These are phyloP conservation scores for Matsumyia berberina DNA, from an alignment of 2,888 invertebrate species.

Conservation along the genomic window DNA sequence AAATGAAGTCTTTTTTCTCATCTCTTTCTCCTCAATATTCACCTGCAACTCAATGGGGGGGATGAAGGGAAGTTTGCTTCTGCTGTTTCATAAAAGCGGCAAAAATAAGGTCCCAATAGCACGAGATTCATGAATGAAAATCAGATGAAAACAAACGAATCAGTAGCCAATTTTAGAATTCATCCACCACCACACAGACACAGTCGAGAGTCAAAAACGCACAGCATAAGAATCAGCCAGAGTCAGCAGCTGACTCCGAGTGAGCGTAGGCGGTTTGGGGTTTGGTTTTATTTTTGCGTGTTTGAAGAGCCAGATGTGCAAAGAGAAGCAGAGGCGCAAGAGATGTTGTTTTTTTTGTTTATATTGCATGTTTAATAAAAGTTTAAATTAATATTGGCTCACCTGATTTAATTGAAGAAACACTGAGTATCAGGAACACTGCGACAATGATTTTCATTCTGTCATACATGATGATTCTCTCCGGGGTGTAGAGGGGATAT, in stretches of 20 bases:
- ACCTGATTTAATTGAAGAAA: conserved; percentile 66
- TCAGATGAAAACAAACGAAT: conserved; percentile 55
- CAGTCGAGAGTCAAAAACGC: not conserved
- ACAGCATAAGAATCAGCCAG: conserved; percentile 4
- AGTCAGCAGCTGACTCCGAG: conserved; percentile 28
- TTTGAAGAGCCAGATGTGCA: not conserved
- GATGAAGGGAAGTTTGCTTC: no score
- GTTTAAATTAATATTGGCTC: not conserved
- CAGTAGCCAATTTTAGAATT: conserved; percentile 69
- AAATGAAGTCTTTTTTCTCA: not conserved
- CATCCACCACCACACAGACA: not conserved
- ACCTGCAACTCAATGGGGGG: conserved; percentile 24
- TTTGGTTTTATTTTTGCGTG: not conserved
- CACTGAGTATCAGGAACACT: conserved; percentile 42
- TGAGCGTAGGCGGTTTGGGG: conserved; percentile 25
- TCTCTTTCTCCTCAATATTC: conserved; percentile 27
- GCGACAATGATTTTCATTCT: conserved; percentile 41
- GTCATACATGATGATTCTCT: conserved; percentile 27
- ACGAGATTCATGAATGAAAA: conserved; percentile 70
- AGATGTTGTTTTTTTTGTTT: not conserved
- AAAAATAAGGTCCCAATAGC: conserved; percentile 4
- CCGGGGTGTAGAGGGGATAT: not conserved
- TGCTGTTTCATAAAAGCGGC: conserved; percentile 45
- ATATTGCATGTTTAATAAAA: not conserved
- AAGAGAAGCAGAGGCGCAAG: not conserved